Conservation (phyloP, 2,113 vertebrate genomes). For the Oreocharis arfaki region DNA sequence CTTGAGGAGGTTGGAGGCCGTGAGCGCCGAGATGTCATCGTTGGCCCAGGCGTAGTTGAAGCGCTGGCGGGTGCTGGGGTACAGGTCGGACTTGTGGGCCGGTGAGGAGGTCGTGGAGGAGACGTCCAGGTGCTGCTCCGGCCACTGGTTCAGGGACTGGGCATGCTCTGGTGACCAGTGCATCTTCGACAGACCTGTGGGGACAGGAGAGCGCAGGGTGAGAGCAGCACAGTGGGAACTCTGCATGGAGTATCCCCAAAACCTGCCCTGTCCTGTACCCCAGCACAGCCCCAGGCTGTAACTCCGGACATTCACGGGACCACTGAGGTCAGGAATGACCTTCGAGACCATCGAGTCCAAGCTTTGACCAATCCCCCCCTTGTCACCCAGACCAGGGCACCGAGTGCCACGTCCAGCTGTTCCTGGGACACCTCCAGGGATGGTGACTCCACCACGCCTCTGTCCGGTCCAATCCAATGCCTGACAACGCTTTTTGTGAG, state of each 20-base stretch:
- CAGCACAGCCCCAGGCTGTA: fast-evolving
- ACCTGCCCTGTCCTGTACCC: fast-evolving
- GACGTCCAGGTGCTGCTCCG: constrained; percentile 97
- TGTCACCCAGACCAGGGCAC: not conserved
- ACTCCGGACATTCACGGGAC: fast-evolving
- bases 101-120: constrained; percentile 96
- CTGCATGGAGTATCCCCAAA: fast-evolving
- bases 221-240: fast-evolving
- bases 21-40: constrained; percentile 94
- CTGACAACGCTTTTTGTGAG: fast-evolving
- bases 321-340: not conserved
- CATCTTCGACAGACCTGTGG: constrained; percentile 86
- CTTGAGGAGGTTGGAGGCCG: constrained; percentile 95
- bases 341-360: fast-evolving
- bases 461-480: fast-evolving
- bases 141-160: constrained; percentile 97
- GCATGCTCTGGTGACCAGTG: constrained; percentile 99
- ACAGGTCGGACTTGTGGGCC: constrained; percentile 90
- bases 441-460: not conserved
- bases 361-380: not conserved
- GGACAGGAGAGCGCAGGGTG: fast-evolving
- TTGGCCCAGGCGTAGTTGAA: constrained; percentile 96
- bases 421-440: not conserved
- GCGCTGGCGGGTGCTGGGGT: constrained; percentile 78
- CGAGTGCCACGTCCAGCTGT: fast-evolving